Evolutionary conservation across 1,140 invertebrate species (phyloP).

Genomic region (Drosophila sp.): DNA sequence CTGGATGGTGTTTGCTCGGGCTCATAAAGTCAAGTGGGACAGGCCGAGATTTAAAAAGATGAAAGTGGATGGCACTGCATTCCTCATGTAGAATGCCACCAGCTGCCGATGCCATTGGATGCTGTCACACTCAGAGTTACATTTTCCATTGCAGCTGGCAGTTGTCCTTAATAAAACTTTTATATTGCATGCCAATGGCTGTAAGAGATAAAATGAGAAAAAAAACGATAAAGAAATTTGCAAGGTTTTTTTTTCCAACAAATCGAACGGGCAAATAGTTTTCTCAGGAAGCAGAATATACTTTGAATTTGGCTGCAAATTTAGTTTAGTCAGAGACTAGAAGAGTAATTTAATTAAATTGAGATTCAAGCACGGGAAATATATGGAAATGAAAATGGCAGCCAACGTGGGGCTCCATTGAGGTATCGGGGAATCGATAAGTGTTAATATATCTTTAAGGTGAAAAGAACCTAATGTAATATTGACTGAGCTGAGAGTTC

Average conservation of each 20-base stretch:
- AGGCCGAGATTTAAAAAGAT: conserved; percentile 53
- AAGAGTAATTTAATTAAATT: neutral
- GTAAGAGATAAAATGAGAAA: conserved; percentile 9
- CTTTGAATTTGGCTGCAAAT: conserved; percentile 1
- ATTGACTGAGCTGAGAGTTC: conserved; percentile 3
- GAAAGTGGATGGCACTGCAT: conserved; percentile 29
- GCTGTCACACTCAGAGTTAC: conserved; percentile 37
- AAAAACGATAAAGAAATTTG: neutral
- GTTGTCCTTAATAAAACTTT: conserved; percentile 60
- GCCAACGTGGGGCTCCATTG: too few relatives aligned
- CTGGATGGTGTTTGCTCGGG: neutral
- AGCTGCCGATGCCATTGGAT: conserved; percentile 38
- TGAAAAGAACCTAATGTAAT: neutral
- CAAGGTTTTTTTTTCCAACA: conserved; percentile 1
- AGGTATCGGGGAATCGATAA: too few relatives aligned
- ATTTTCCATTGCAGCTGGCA: conserved; percentile 52
- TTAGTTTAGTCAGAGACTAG: neutral
- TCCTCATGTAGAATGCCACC: conserved; percentile 36
- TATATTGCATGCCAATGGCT: conserved; percentile 62
- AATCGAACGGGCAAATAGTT: conserved; percentile 1
- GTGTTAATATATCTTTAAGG: neutral
- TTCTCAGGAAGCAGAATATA: neutral
- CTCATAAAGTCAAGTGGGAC: conserved; percentile 63
- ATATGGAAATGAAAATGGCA: too few relatives aligned
- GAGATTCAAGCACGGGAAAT: too few relatives aligned